Evolutionary conservation across 2,797 vertebrate genomes (phyloP), one percentile per base, ranked within the genome.

Genomic region (Australoheros facetus): DNA sequence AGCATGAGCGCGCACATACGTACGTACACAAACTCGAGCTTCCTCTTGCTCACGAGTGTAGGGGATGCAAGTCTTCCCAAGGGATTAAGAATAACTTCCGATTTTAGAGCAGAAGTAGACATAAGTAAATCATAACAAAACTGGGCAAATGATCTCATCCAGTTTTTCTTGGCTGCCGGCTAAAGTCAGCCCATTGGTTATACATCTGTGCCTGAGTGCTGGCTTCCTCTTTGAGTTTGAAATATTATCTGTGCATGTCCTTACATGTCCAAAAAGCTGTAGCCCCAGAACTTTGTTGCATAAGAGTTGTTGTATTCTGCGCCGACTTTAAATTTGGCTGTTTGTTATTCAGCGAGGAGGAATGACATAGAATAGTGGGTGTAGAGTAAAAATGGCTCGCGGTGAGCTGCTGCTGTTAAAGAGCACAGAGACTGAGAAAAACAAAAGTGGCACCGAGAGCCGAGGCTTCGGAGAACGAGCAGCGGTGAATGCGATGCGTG

Each of bases 21-120:
- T 17, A 48, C 4, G 4, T 14, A 6, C 42, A 55, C 28, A 83
- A 42, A 42, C 42, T 39, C 39, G 34, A 86, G 64, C 85, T 89
- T 92, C 90, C 91, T 88, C 84, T 64, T 58, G 73, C 58, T 85
- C 78, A 84, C 69, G 82, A 89, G 71, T 56, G 13, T 48, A 77
- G 48, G 84, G 66, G 85, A 79, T 62, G 13, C 55, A 73, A 84
- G 78, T 86, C 55, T 88, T 88, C 90, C 79, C 56, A 5, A 28
- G 80, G 85, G 88, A 91, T 69, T 21, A 87, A 89, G 59, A 77
- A 79, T 7, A 56, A 91, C 91, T 92, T 94, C 93, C 81, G 34
- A 56, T 88, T 89, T 79, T 77, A 11, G 7, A 54, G 73, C 80
- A 77, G 74, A 92, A 93, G 93, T 91, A 90, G 89, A 88, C 17